A percentile compares a stretch with the other conserved stretches of the same genome.
Evolutionary conservation across 2,888 invertebrate species (phyloP).

Genomic region (Antheraea yamamai): DNA sequence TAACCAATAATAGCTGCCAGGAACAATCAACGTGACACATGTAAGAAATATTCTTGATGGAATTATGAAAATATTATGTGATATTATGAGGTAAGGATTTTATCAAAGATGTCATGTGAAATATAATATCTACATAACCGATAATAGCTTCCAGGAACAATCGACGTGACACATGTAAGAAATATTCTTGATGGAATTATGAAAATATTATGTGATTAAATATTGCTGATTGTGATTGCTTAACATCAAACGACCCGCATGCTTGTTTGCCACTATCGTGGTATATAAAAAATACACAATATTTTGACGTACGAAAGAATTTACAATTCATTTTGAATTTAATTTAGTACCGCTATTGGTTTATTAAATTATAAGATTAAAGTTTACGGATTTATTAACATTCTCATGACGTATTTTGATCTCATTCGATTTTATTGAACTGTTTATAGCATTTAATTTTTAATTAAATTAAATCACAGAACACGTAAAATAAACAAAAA

Average conservation of each 20-base stretch:
- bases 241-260: too few species aligned
- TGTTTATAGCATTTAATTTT: background rate
- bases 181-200: background rate
- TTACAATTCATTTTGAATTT: background rate
- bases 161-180: background rate
- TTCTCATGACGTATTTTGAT: background rate
- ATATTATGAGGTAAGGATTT: background rate
- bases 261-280: too few species aligned
- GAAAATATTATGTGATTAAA: background rate
- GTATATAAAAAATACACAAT: background rate
- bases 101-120: background rate
- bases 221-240: too few species aligned
- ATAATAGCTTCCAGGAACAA: background rate
- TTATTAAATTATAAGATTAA: background rate
- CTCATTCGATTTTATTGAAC: background rate
- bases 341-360: background rate
- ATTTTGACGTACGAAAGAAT: background rate
- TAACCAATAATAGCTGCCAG: background rate
- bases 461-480: too few species aligned
- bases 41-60: background rate
- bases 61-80: too few species aligned
- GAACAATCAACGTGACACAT: background rate
- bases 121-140: background rate
- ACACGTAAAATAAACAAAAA: background rate
- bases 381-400: too few species aligned